Evolutionary conservation across 2,113 vertebrate species (phyloP).

Genomic region (Tinamus guttatus): DNA sequence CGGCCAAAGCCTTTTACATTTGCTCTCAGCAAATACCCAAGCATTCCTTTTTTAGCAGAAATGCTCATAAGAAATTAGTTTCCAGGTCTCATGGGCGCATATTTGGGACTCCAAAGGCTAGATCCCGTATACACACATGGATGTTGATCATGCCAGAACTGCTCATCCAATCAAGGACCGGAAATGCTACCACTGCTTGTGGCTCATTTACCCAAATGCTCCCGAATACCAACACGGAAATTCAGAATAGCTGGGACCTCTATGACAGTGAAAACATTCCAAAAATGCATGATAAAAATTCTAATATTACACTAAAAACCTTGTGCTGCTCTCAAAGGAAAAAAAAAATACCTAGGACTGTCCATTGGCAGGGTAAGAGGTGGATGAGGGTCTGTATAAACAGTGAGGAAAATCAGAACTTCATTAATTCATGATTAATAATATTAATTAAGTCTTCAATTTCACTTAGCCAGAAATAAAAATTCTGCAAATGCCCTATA

Average conservation of each 20-base stretch:
- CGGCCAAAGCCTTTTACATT: neutral
- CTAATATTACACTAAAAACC: neutral
- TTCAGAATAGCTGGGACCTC: constrained; percentile 59
- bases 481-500: neutral
- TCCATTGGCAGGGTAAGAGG: neutral
- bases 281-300: constrained; percentile 39
- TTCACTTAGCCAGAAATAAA: neutral
- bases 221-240: neutral
- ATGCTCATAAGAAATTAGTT: constrained; percentile 26
- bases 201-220: constrained; percentile 57
- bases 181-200: constrained; percentile 63
- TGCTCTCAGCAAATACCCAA: constrained; percentile 13
- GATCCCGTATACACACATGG: constrained; percentile 38
- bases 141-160: constrained; percentile 57
- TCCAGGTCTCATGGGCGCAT: constrained; percentile 42
- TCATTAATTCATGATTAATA: neutral
- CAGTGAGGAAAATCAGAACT: neutral
- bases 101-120: constrained; percentile 38
- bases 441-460: neutral
- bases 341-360: neutral
- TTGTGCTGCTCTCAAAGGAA: neutral
- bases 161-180: constrained; percentile 62
- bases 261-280: neutral
- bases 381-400: neutral
- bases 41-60: constrained; percentile 62